These are phyloP conservation scores for Buphagus erythrorhynchus DNA, from an alignment of 2,797 vertebrate genomes.

Conservation along the genomic window DNA sequence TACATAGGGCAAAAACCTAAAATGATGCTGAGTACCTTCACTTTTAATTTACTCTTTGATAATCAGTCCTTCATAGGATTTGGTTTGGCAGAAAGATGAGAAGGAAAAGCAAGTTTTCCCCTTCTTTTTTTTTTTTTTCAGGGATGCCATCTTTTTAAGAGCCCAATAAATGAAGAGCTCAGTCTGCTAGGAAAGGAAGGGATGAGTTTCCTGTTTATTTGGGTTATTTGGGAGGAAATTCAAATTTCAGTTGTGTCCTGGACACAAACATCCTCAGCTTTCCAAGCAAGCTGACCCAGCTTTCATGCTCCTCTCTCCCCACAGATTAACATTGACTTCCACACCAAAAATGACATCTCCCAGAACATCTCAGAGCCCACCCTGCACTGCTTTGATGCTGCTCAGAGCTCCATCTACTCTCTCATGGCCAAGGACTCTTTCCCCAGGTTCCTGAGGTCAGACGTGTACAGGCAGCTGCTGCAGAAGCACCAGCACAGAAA, in stretches of 20 bases:
- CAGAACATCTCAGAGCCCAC: conserved; percentile 89
- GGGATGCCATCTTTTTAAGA: neutral
- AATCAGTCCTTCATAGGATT: neutral
- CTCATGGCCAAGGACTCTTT: conserved; percentile 97
- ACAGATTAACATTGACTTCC: conserved; percentile 96
- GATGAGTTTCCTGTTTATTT: conserved; percentile 10
- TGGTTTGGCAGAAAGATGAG: neutral
- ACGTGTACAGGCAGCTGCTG: conserved; percentile 87
- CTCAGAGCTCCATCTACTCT: conserved; percentile 89
- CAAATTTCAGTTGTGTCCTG: neutral
- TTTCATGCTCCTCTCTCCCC: conserved; percentile 60
- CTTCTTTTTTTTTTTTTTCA: neutral
- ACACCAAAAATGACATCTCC: conserved; percentile 88
- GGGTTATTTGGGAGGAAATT: neutral
- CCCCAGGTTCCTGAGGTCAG: conserved; percentile 93
- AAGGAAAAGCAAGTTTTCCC: neutral
- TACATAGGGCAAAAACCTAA: neutral
- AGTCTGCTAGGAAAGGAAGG: neutral
- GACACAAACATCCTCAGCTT: neutral
- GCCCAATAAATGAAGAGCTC: neutral
- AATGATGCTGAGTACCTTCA: neutral
- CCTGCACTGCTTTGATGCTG: conserved; percentile 89
- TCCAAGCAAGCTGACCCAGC: neutral
- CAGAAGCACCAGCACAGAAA: conserved; percentile 75
- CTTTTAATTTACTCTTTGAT: neutral